phyloP scores from a whole-genome alignment of 1,140 invertebrate genomes.

The Drosophila dunni region DNA sequence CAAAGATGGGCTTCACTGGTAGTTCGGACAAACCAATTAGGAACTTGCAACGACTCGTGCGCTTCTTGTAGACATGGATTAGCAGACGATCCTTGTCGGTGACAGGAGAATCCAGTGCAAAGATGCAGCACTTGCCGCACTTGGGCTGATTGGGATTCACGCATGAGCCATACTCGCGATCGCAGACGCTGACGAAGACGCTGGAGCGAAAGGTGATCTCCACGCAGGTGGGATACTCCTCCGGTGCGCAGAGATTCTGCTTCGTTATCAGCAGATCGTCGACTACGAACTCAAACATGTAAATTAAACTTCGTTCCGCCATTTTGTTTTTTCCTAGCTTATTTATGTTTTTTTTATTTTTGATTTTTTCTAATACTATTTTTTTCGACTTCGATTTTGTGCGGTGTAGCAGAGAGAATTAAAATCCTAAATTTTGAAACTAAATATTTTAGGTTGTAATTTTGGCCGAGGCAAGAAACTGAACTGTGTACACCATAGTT shows the following conservation, averaged over 20 bases:
- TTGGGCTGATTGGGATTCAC: slow-evolving; percentile 65
- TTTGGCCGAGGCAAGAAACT: slow-evolving; percentile 39
- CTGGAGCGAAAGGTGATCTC: slow-evolving; percentile 74
- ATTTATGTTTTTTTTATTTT: not conserved
- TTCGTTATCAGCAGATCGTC: slow-evolving; percentile 76
- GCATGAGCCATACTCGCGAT: slow-evolving; percentile 72
- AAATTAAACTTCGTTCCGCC: slow-evolving; percentile 56
- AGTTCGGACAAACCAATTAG: slow-evolving; percentile 72
- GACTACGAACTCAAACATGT: slow-evolving; percentile 82
- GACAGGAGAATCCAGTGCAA: slow-evolving; percentile 69
- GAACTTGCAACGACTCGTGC: slow-evolving; percentile 78
- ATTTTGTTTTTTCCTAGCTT: slow-evolving; percentile 4
- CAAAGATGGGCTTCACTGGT: slow-evolving; percentile 73
- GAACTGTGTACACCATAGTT: slow-evolving; percentile 3
- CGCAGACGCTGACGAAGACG: slow-evolving; percentile 72
- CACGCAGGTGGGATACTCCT: slow-evolving; percentile 79
- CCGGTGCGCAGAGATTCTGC: slow-evolving; percentile 78
- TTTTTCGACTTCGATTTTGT: slow-evolving; percentile 7
- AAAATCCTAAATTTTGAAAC: slow-evolving; percentile 38
- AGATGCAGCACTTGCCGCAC: slow-evolving; percentile 79
- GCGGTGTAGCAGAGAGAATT: slow-evolving; percentile 9
- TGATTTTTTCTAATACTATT: too few species aligned
- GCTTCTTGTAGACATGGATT: slow-evolving; percentile 81
- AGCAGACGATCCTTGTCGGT: slow-evolving; percentile 72
- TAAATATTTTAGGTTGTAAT: slow-evolving; percentile 36